Evolutionary conservation across 2,113 vertebrate genomes (phyloP).

Genomic region (Sporophila hypoxantha): DNA sequence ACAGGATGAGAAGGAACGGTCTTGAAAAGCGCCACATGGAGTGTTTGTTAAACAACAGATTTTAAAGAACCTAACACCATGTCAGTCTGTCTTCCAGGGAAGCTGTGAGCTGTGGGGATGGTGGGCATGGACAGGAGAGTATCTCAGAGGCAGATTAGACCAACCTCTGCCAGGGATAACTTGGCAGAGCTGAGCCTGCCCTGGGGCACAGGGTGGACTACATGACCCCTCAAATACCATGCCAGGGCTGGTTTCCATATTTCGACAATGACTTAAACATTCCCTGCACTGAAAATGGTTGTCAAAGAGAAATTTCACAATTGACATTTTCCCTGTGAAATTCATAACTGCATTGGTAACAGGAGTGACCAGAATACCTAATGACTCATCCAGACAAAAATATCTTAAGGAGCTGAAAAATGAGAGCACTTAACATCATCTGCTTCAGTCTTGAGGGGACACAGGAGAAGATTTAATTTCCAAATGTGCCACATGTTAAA

Average conservation of each 20-base stretch:
- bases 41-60: neutral
- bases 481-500: neutral
- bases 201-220: neutral
- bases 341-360: constrained; percentile 1
- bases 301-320: constrained; percentile 5
- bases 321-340: constrained; percentile 3
- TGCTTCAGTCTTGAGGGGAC: neutral
- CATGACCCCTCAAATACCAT: neutral
- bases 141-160: neutral
- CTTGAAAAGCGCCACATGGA: neutral
- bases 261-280: neutral
- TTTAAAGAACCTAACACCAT: neutral
- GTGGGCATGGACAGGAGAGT: rapidly evolving
- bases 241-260: neutral
- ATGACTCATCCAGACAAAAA: constrained; percentile 45
- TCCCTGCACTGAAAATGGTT: neutral
- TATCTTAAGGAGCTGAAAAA: constrained; percentile 26
- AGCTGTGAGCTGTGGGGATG: neutral
- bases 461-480: neutral
- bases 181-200: neutral
- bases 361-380: constrained; percentile 49
- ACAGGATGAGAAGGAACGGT: neutral
- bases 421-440: constrained; percentile 10
- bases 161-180: neutral
- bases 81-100: neutral